Evolutionary conservation across 2,888 invertebrate species (phyloP).

Genomic region (Aspidiotus rigidus): DNA sequence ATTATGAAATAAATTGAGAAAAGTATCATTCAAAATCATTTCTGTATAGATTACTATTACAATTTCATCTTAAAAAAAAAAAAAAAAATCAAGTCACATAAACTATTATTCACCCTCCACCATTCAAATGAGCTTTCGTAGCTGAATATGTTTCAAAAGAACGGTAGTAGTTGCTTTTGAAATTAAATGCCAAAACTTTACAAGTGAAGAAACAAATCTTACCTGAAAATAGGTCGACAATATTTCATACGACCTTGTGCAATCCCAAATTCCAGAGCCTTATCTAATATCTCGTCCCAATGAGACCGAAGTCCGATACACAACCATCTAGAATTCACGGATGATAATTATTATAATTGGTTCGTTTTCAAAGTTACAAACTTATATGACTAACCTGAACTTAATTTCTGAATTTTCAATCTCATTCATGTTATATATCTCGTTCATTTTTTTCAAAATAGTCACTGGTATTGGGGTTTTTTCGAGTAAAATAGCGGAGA

Average conservation of each 20-base stretch:
- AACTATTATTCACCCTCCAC: too few relatives aligned
- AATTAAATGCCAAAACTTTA: too few relatives aligned
- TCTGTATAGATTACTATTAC: too few relatives aligned
- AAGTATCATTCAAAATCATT: too few relatives aligned
- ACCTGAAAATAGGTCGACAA: constrained; percentile 75
- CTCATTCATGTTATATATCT: constrained; percentile 54
- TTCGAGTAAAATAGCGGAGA: constrained; percentile 59
- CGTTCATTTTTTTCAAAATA: constrained; percentile 54
- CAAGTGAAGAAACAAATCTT: constrained; percentile 14
- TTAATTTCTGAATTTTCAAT: constrained; percentile 70
- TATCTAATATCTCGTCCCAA: constrained; percentile 56
- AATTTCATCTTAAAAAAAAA: too few relatives aligned
- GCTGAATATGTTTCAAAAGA: too few relatives aligned
- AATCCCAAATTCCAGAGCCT: constrained; percentile 67
- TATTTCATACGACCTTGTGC: constrained; percentile 86
- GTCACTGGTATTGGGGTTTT: constrained; percentile 48
- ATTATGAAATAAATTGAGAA: too few relatives aligned
- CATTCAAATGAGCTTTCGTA: too few relatives aligned
- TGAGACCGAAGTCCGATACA: constrained; percentile 65
- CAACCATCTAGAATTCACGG: constrained; percentile 54
- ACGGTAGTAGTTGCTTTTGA: too few relatives aligned
- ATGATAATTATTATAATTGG: background rate
- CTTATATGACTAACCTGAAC: constrained; percentile 43
- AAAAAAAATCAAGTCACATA: too few relatives aligned
- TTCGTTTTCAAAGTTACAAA: background rate